These are phyloP conservation scores for Dendrolimus punctatus DNA, from an alignment of 1,140 invertebrate species.

Conservation along the genomic window DNA sequence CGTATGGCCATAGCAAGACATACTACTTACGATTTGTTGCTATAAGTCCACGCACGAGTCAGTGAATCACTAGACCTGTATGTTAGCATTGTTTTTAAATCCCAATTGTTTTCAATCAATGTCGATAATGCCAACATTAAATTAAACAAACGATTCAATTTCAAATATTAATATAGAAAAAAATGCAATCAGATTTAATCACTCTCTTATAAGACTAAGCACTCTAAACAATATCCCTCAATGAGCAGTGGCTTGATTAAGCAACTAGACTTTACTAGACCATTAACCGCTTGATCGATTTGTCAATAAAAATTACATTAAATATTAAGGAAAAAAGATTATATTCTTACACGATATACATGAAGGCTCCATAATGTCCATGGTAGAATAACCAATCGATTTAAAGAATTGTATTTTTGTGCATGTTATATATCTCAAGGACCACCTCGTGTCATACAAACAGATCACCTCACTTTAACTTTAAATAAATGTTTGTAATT, in stretches of 20 bases:
- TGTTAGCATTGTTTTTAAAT: slow-evolving; percentile 53
- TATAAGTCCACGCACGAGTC: slow-evolving; percentile 36
- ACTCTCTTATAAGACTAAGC: not conserved
- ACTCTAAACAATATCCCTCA: not conserved
- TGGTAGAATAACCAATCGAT: not conserved
- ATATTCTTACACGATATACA: slow-evolving; percentile 28
- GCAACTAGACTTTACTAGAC: no score
- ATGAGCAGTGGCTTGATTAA: not conserved
- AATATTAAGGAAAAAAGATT: not conserved
- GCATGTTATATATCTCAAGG: no score
- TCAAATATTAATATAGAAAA: slow-evolving; percentile 9
- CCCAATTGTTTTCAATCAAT: slow-evolving; percentile 47
- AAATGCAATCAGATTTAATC: not conserved
- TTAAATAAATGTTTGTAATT: slow-evolving; percentile 3
- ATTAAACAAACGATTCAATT: slow-evolving; percentile 35
- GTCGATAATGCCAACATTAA: slow-evolving; percentile 30
- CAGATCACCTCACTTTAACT: not conserved
- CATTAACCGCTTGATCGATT: no score
- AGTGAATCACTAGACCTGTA: slow-evolving; percentile 44
- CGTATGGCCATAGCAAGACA: slow-evolving; percentile 24
- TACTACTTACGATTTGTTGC: slow-evolving; percentile 22
- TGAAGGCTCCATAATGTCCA: slow-evolving; percentile 17
- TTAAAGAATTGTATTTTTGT: not conserved
- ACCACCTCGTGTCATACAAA: no score
- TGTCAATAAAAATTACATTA: not conserved